Evolutionary conservation across 2,113 vertebrate species (phyloP), one percentile per base, ranked within the genome.

Genomic region (Eulemur rufifrons): DNA sequence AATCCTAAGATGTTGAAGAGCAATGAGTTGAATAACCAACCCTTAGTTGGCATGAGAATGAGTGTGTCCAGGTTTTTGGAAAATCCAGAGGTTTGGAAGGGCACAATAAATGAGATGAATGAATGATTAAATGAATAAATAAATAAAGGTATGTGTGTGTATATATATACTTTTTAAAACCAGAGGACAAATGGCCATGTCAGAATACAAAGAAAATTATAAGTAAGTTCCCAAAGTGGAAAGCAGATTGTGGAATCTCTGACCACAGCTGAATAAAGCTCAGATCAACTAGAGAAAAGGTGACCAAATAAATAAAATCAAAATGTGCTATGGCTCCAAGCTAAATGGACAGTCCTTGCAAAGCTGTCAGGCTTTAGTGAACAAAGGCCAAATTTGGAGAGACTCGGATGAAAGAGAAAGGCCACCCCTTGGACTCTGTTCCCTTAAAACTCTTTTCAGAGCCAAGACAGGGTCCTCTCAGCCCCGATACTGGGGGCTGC

Each of bases 341-440:
- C 6, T 29, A 66, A 20, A 45, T 5, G 39, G 11, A 45, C 86
- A 86, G 32, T 8, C 34, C 34, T 63, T 64, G 20, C 34, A 68
- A 45, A n/a, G 39, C 85, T 68, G 15, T 77, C 20, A 29, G n/a
- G 74, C 2, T 5, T 89, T 61, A 45, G 39, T 18, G 17, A 85
- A n/a, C 27, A 45, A 13, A 39, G 37, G 3, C 27, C 14, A 6
- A 71, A 37, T 77, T 87, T 71, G 63, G 27, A 71, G 64, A 61
- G 54, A 68, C 10, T 18, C 39, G 2, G 39, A 23, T 25, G 56
- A 74, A 68, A 89, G 37, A 71, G 9, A 23, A 8, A 6, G 34
- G 13, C 0, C 2, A 14, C 18, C 1, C 0, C 34, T 34, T 13
- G 23, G 14, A 21, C n/a, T 15, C 34, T 27, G 27, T 32, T 23